Conservation (phyloP, 1,140 invertebrate species). For the Pomacea maculata region DNA sequence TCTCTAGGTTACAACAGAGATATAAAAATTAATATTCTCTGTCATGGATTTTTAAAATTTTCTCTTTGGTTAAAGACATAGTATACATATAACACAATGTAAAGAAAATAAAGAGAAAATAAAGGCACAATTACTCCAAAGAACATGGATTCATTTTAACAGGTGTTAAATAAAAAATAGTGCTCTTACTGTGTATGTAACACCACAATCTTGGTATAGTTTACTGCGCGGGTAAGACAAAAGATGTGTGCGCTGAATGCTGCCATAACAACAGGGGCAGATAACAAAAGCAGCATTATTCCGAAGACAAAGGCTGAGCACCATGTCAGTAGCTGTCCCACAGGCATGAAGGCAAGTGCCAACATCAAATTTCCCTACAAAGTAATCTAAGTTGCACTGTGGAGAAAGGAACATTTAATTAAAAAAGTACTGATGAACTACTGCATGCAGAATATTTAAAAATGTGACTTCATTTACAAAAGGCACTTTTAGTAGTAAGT, state of each 20-base stretch:
- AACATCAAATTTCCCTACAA: constrained; percentile 74
- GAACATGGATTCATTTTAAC: too few relatives aligned
- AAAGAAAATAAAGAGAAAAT: not conserved
- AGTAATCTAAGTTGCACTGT: constrained; percentile 68
- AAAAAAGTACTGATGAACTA: constrained; percentile 1
- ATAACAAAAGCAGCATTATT: constrained; percentile 84
- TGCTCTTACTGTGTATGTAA: constrained; percentile 49
- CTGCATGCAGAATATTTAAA: too few relatives aligned
- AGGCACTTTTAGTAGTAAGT: too few relatives aligned
- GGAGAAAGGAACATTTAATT: constrained; percentile 32
- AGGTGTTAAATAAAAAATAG: not conserved
- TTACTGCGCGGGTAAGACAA: constrained; percentile 73
- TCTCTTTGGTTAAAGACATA: too few relatives aligned
- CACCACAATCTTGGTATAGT: constrained; percentile 67
- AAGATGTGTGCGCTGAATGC: constrained; percentile 78
- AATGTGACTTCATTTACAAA: too few relatives aligned
- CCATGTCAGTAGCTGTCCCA: constrained; percentile 92
- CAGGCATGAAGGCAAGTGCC: constrained; percentile 92
- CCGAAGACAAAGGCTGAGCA: constrained; percentile 83
- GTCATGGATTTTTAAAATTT: too few relatives aligned
- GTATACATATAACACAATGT: too few relatives aligned
- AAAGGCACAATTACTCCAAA: not conserved
- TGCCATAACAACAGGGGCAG: constrained; percentile 95
- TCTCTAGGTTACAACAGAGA: too few relatives aligned
- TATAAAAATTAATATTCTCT: too few relatives aligned